Base-by-base conservation (phyloP, 2,797 vertebrate species). In the Cercopithecus hamlyni region DNA sequence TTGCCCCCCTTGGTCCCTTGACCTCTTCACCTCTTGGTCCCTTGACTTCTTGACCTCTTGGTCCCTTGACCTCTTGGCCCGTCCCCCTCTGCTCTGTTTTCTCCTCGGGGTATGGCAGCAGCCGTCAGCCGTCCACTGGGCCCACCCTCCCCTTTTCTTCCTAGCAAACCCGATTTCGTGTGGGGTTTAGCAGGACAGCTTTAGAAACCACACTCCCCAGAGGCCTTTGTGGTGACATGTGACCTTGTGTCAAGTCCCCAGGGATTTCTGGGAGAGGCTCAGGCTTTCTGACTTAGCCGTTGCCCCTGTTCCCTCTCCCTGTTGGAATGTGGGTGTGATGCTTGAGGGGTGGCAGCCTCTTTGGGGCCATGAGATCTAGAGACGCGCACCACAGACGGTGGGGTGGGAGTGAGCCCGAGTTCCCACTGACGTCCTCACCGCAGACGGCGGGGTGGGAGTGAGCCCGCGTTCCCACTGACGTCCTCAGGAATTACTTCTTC, bases 301-400 rank as follows among this genome's bases (percentile, higher is more conserved):
- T 3, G 17, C 36, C 36, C 20, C 33, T 55, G 33, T n/a, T 33
- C 82, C n/a, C 36, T 43, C 75, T 88, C 80, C 67, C 36, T 39
- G 55, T 61, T 88, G 39, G 58, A 95, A 83, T 39, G 19, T 90
- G 20, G 17, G 57, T 48, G 48, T 77, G 41, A 73, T 36, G 22
- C 58, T 64, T 41, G 84, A 24, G 50, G 13, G 61, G 2, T 48
- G 50, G 88, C 22, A 48, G 83, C 72, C 26, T 36, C 11, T 64
- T 67, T 91, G 89, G 41, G 30, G 33, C 43, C 39, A 15, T 30
- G 36, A 77, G 70, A 67, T n/a, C 76, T 39, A 39, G 58, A 12
- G 15, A 13, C 4, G 11, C 45, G 0, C 45, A 45, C 45, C 45
- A 0, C 50, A 50, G 50, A 6, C 5, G 50, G 48, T 1, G 0